These are phyloP conservation scores for Esox masquinongy DNA, from an alignment of 2,797 vertebrate genomes.

Conservation along the genomic window DNA sequence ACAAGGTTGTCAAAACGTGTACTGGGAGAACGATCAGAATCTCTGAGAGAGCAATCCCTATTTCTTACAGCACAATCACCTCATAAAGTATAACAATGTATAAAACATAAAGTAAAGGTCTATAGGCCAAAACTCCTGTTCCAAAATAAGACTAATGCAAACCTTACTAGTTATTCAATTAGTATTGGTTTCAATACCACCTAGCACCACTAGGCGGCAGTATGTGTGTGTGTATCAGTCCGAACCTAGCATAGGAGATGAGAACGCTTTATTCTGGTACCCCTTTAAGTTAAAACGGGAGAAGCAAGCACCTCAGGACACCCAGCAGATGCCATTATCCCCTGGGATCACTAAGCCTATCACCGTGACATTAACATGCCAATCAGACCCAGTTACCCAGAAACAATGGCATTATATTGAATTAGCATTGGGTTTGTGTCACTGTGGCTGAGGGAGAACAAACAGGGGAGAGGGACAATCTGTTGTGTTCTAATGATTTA, in stretches of 20 bases:
- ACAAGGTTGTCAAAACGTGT: no score
- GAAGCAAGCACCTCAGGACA: slow-evolving; percentile 3
- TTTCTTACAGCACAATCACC: no score
- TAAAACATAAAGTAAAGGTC: no score
- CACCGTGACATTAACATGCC: slow-evolving; percentile 1
- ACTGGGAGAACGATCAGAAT: no score
- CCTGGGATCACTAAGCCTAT: slow-evolving; percentile 24
- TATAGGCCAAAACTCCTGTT: no score
- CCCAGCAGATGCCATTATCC: not conserved
- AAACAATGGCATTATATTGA: no score
- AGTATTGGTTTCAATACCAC: not conserved
- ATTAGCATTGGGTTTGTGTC: not conserved
- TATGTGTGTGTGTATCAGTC: not conserved
- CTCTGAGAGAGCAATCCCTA: no score
- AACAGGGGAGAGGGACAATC: not conserved
- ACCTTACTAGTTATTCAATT: not conserved
- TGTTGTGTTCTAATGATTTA: not conserved
- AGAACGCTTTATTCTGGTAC: not conserved
- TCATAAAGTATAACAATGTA: no score
- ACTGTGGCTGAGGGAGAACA: not conserved
- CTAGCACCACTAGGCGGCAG: slow-evolving; percentile 20
- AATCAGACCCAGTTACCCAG: slow-evolving; percentile 29
- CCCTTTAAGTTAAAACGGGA: not conserved
- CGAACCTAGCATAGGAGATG: not conserved
- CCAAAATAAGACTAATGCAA: not conserved